Evolutionary conservation across 2,888 invertebrate species (phyloP).

Genomic region (Serrognathus titanus): DNA sequence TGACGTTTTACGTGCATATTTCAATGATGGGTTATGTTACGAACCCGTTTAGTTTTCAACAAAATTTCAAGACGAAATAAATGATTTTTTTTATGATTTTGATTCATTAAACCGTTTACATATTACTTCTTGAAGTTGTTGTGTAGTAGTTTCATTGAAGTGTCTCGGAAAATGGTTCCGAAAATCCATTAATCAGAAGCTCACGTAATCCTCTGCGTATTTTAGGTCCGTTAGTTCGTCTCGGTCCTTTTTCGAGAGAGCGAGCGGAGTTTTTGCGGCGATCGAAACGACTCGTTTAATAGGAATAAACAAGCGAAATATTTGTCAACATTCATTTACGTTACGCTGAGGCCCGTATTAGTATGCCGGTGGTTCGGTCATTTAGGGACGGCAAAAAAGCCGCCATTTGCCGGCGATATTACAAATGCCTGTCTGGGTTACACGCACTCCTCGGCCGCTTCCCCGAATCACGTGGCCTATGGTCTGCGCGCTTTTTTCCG

Average conservation of each 20-base stretch:
- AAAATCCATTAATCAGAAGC: background rate
- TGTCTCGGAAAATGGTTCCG: too few species aligned
- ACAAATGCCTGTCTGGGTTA: slow-evolving; percentile 31
- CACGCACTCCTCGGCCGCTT: slow-evolving; percentile 19
- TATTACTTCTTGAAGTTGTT: too few species aligned
- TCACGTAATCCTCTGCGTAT: background rate
- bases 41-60: too few species aligned
- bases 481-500: slow-evolving; percentile 22
- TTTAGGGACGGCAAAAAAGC: slow-evolving; percentile 30
- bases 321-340: slow-evolving; percentile 30
- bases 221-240: background rate
- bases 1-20: too few species aligned
- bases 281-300: slow-evolving; percentile 19
- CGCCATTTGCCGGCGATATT: slow-evolving; percentile 27
- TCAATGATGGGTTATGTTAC: too few species aligned
- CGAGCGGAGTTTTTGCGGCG: background rate
- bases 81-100: too few species aligned
- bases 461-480: slow-evolving; percentile 32
- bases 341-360: slow-evolving; percentile 23
- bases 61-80: too few species aligned
- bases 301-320: slow-evolving; percentile 27
- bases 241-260: slow-evolving; percentile 8
- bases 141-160: too few species aligned
- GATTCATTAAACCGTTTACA: too few species aligned
- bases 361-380: slow-evolving; percentile 29